Evolutionary conservation across 1,140 invertebrate genomes (phyloP), one percentile per base, ranked within the genome.

Genomic region (fruit fly (Drosophila melanogaster)): DNA sequence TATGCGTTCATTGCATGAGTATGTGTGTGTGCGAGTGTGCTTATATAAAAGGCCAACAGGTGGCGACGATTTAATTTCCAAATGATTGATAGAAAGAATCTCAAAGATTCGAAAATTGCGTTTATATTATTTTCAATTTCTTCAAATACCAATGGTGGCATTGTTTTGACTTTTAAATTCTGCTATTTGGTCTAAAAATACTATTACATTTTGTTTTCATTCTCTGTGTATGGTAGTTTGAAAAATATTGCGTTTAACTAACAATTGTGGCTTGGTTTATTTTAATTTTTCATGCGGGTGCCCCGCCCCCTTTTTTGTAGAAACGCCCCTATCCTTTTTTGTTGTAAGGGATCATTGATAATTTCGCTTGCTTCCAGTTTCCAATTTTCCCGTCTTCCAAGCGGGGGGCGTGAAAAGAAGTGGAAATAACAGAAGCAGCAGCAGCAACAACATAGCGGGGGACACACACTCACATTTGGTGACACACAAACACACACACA

Each of bases 391-490:
- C 46, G 35, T 15, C 41, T 67, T 65, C 47, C 44, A 66, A 70
- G 67, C 64, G 65, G 67, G 67, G 67, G 67, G 65, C 65, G 67
- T 71, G 17, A 54, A 22, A 37, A 65, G 47, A 15, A 69, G 40
- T 37, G 64, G 19, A 69, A 56, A 56, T 35, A 66, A 61, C 55
- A 62, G 50, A 61, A 33, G 54, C 59, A 61, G 24, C 51, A 57
- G 14, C 41, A 60, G 41, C 37, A 61, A 66, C 33, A 38, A 47
- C 40, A 38, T 24, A 53, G 61, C 33, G 40, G 65, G 66, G 66
- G 62, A 70, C 64, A 65, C 64, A 66, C 43, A 70, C 50, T 19
- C 66, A 44, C 38, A 44, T 47, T 50, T 50, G 47, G 47, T 50
- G 47, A 35, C 50, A 64, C 44, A 19, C 41, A 44, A 44, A 51